Evolutionary conservation across 2,797 vertebrate genomes (phyloP), one percentile per base, ranked within the genome.

Genomic region (Falco cherrug): DNA sequence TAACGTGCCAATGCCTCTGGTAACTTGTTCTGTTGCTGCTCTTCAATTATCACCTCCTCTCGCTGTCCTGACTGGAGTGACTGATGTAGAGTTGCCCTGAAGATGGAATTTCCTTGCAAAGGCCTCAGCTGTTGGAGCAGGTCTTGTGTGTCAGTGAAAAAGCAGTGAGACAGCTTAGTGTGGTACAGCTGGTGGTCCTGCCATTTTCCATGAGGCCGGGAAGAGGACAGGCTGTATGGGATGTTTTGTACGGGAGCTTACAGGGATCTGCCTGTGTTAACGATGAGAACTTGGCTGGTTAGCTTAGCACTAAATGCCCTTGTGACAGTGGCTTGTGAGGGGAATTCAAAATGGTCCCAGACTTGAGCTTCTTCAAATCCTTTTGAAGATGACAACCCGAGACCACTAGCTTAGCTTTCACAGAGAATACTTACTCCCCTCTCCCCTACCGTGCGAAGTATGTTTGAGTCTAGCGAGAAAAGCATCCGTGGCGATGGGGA

Each of bases 31-130:
- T 80, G 61, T 53, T 67, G 8, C 13, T 47, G 59, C 51, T 57
- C 56, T 74, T 89, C 74, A 80, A 11, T 74, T 71, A 47, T 54
- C 25, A 0, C 89, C 69, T 68, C 47, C 35, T 85, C 64, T 75
- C 0, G 1, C 31, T 0, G 0, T 63, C 71, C 71, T 67, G 79
- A 33, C 41, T 2, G 2, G 24, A 47, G 64, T 9, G 37, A 67
- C 86, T 64, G 43, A 37, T 31, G 24, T 10, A 25, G 73, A 48
- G 65, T 8, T 83, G 73, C 75, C 71, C 87, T 78, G 51, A 59
- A 51, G 89, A 20, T 89, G 82, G 71, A 85, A 83, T 94, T 95
- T 71, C 89, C 89, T 86, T 71, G 56, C 45, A 9, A 33, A 67
- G 70, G 39, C 87, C 33, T n/a, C 78, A 59, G 84, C 86, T 93